Conservation (phyloP, 1,140 invertebrate species). For the Latrodectus geometricus region DNA sequence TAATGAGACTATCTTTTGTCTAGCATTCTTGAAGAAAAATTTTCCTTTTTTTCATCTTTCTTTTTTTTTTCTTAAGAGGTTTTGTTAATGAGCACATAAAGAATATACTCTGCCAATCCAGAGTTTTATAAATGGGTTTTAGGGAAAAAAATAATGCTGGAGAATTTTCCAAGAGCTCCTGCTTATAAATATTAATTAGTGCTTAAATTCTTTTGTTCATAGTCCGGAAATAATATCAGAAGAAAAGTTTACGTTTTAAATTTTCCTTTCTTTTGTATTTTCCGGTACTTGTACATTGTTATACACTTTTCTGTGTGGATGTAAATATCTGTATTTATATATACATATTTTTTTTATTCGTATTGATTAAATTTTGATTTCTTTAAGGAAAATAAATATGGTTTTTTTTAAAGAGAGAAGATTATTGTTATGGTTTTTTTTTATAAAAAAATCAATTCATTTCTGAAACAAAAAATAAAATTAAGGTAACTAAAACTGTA, state of each 20-base stretch:
- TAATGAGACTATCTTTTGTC: constrained; percentile 5
- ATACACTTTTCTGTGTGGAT: background rate
- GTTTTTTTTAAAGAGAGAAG: too few species aligned
- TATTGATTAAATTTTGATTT: too few species aligned
- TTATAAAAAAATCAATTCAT: too few species aligned
- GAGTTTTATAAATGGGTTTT: background rate
- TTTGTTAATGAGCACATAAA: background rate
- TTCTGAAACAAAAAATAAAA: too few species aligned
- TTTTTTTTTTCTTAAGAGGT: background rate
- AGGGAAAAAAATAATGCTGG: background rate
- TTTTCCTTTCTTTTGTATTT: background rate
- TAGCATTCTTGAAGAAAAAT: background rate
- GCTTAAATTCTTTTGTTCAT: background rate
- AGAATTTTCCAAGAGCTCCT: background rate
- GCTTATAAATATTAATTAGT: background rate
- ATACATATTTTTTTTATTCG: too few species aligned
- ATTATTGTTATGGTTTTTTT: too few species aligned
- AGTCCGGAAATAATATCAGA: background rate
- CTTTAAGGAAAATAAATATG: too few species aligned
- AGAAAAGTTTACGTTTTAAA: background rate
- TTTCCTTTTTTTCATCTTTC: background rate
- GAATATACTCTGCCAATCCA: background rate
- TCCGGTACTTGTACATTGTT: too few species aligned
- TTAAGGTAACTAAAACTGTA: too few species aligned
- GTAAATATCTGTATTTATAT: background rate